Percentiles rank a stretch among this genome's conserved stretches.
Conservation (phyloP, 2,113 vertebrate genomes). For the Tachuris rubrigastra region DNA sequence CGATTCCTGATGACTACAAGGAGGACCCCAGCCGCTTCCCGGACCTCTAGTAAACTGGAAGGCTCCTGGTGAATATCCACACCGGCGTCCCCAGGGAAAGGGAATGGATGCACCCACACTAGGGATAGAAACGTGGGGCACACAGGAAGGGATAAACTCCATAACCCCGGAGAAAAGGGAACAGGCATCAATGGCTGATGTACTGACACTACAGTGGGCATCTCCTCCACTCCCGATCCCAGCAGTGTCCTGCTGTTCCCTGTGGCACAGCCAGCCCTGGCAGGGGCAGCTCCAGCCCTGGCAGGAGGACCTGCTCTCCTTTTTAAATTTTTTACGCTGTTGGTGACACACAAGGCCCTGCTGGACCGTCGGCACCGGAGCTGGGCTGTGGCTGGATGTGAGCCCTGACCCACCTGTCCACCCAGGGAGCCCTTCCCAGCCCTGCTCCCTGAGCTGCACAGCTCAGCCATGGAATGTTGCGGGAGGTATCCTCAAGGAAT, state of each 20-base stretch:
- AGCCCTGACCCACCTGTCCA: not conserved
- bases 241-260: constrained; percentile 30
- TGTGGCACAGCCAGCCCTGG: not conserved
- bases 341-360: constrained; percentile 67
- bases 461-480: not conserved
- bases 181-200: not conserved
- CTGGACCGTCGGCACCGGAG: constrained; percentile 63
- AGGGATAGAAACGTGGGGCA: not conserved
- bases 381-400: constrained; percentile 41
- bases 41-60: constrained; percentile 84
- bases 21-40: constrained; percentile 98
- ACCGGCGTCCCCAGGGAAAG: not conserved
- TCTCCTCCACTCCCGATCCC: not conserved
- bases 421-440: not conserved
- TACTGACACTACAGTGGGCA: not conserved
- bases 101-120: not conserved
- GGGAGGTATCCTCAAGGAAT: not conserved
- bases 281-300: not conserved
- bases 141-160: constrained; percentile 13
- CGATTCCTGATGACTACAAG: constrained; percentile 92
- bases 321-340: constrained; percentile 70
- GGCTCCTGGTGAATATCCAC: not conserved
- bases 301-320: not conserved
- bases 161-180: constrained; percentile 42
- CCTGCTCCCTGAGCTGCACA: not conserved